phyloP scores from a whole-genome alignment of 2,888 invertebrate genomes.

The Aethes cnicana region DNA sequence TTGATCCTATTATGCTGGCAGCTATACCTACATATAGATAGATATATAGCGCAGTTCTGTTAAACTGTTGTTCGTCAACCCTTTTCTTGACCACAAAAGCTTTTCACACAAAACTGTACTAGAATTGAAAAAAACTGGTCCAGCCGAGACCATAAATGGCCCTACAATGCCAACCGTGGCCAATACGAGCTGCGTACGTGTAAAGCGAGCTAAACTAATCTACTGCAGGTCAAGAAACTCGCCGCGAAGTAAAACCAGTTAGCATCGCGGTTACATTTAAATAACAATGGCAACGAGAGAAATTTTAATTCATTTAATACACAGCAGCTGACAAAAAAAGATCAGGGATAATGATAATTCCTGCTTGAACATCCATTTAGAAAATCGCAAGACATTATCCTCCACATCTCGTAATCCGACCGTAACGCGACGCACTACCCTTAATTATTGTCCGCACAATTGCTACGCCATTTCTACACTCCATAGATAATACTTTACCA shows the following conservation, averaged over 20 bases:
- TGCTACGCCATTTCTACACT: conserved; percentile 62
- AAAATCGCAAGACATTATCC: conserved; percentile 68
- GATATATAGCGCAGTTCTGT: no score
- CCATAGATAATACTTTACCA: conserved; percentile 57
- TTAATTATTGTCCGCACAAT: conserved; percentile 76
- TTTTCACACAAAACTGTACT: not conserved
- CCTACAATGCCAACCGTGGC: conserved; percentile 23
- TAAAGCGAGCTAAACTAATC: conserved; percentile 21
- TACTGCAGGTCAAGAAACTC: conserved; percentile 12
- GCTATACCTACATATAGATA: no score
- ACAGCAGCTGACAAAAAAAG: conserved; percentile 31
- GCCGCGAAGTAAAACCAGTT: conserved; percentile 17
- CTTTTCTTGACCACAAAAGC: no score
- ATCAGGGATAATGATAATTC: conserved; percentile 36
- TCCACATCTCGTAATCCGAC: conserved; percentile 55
- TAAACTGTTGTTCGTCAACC: no score
- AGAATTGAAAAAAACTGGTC: conserved; percentile 17
- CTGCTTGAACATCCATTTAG: conserved; percentile 52
- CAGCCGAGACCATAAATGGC: conserved; percentile 18
- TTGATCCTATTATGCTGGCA: no score
- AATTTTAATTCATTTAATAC: conserved; percentile 16
- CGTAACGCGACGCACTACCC: conserved; percentile 57
- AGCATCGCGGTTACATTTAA: conserved; percentile 11
- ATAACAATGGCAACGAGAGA: conserved; percentile 18
- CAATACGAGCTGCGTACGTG: conserved; percentile 4